Percentiles rank a stretch among this genome's conserved stretches.
These are phyloP conservation scores for Sycon ciliatum DNA, from an alignment of 37 sponge, comb jelly and placozoan species.

Conservation along the genomic window DNA sequence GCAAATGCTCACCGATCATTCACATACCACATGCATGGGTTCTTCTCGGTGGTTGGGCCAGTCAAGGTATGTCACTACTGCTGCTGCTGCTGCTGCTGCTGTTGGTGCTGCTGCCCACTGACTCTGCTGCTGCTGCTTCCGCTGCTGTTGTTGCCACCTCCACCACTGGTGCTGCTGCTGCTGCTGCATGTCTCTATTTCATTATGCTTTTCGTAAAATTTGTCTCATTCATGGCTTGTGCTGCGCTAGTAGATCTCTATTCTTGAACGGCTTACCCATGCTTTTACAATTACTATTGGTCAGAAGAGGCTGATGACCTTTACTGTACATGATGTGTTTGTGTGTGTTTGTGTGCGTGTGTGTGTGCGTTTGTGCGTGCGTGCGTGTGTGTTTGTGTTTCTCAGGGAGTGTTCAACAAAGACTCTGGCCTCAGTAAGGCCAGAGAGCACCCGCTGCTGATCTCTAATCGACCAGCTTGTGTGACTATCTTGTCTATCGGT, in stretches of 20 bases:
- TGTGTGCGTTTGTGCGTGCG: background rate
- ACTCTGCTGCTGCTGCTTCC: background rate
- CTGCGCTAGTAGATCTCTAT: background rate
- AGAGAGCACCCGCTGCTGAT: conserved; percentile 73
- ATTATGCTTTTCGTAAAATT: background rate
- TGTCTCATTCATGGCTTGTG: background rate
- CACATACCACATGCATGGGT: conserved; percentile 57
- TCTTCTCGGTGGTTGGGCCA: conserved; percentile 64
- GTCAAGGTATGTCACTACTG: conserved; percentile 47
- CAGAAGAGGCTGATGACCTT: background rate
- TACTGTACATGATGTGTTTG: background rate
- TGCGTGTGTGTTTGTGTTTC: background rate
- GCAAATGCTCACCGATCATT: conserved; percentile 60
- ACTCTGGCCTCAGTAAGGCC: conserved; percentile 41
- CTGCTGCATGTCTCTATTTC: background rate
- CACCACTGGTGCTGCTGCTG: background rate
- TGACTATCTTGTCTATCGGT: conserved; percentile 85
- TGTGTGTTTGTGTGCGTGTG: background rate
- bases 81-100: background rate
- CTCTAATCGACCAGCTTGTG: conserved; percentile 64
- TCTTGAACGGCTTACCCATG: background rate
- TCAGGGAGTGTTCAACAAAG: conserved; percentile 47
- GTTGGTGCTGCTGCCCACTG: background rate
- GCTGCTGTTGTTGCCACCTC: conserved; percentile 1
- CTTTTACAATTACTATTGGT: background rate